Percentiles rank a stretch among this genome's conserved stretches.
Evolutionary conservation across 2,113 vertebrate genomes (phyloP).

Genomic region (Tenrec ecaudatus): DNA sequence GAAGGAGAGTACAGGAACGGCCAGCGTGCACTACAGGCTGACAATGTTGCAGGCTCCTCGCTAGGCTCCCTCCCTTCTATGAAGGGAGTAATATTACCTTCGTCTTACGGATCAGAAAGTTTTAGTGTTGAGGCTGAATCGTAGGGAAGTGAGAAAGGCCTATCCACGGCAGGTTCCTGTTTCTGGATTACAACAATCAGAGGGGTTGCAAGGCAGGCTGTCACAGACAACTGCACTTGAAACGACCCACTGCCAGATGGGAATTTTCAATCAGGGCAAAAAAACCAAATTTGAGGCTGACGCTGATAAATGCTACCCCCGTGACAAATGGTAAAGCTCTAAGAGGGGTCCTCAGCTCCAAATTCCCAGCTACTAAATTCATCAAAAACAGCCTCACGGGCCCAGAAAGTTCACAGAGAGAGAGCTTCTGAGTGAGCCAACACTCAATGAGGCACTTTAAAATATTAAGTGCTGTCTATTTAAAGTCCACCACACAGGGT

Average conservation of each 20-base stretch:
- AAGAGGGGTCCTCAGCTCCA: background rate
- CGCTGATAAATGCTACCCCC: background rate
- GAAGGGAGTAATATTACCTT: background rate
- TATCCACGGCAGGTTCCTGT: too few species aligned
- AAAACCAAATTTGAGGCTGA: background rate
- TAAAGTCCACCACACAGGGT: background rate
- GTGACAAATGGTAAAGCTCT: background rate
- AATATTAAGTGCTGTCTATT: background rate
- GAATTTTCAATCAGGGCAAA: conserved; percentile 32
- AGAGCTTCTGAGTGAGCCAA: background rate
- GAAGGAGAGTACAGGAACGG: background rate
- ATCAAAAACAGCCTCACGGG: background rate
- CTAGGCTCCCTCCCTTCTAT: background rate
- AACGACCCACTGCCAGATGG: background rate
- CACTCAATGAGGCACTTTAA: background rate
- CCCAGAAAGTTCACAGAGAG: background rate
- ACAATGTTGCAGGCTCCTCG: background rate
- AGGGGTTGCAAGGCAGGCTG: background rate
- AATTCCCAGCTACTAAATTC: background rate
- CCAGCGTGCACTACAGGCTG: background rate
- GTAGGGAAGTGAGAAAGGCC: background rate
- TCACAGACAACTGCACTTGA: conserved; percentile 8
- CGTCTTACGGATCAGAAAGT: background rate
- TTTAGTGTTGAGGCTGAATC: background rate
- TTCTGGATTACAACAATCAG: background rate